phyloP scores from a whole-genome alignment of 2,113 vertebrate species.

The Tonatia bakeri region DNA sequence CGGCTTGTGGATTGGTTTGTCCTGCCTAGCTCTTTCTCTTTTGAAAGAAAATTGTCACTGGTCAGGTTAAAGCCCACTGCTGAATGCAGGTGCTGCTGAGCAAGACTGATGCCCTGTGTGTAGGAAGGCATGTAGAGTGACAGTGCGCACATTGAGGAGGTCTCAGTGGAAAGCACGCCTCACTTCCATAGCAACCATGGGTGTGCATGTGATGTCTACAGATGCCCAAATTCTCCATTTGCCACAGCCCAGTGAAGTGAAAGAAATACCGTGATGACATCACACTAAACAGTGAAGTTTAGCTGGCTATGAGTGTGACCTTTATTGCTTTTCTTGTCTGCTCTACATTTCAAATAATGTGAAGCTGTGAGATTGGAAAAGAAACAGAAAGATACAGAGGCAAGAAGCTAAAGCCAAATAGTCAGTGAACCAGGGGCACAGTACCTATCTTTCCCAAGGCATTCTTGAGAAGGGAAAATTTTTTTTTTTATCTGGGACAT shows the following conservation, averaged over 20 bases:
- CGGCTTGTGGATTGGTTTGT: background rate
- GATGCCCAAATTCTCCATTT: background rate
- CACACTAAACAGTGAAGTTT: background rate
- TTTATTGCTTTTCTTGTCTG: constrained; percentile 65
- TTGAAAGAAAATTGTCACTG: background rate
- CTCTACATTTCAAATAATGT: constrained; percentile 64
- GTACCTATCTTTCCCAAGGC: background rate
- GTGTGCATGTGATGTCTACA: background rate
- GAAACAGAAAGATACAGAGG: constrained; percentile 51
- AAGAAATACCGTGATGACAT: background rate
- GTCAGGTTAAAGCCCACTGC: constrained; percentile 13
- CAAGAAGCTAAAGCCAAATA: constrained; percentile 19
- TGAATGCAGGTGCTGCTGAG: constrained; percentile 48
- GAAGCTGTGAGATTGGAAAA: constrained; percentile 53
- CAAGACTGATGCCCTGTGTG: constrained; percentile 12
- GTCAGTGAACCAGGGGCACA: background rate
- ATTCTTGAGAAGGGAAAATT: background rate
- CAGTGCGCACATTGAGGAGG: background rate
- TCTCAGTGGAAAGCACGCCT: background rate
- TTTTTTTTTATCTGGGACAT: background rate
- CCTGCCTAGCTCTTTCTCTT: background rate
- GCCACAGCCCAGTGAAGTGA: background rate
- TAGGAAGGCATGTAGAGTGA: constrained; percentile 37
- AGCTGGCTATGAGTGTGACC: constrained; percentile 27
- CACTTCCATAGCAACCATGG: background rate